Evolutionary conservation across 2,113 vertebrate genomes (phyloP).

Genomic region (Podarcis raffonei): DNA sequence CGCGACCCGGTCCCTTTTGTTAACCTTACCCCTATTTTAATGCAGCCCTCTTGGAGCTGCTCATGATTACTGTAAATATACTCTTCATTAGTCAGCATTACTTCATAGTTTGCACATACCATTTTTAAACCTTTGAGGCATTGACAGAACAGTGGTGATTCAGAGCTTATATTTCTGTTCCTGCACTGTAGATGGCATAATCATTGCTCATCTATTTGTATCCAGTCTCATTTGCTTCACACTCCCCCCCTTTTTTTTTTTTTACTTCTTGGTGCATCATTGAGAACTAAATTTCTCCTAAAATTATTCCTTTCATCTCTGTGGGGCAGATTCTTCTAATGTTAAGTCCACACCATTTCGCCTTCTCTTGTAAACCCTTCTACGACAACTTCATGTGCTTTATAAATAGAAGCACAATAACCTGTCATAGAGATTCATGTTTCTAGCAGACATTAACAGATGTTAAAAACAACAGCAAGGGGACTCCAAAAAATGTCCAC

Average conservation of each 20-base stretch:
- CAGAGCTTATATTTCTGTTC: slow-evolving; percentile 4
- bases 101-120: neutral
- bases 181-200: neutral
- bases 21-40: neutral
- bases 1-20: no score
- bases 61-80: neutral
- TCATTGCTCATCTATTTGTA: slow-evolving; percentile 1
- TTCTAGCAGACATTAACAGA: neutral
- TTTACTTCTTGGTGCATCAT: neutral
- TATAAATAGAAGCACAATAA: neutral
- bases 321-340: neutral
- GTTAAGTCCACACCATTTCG: neutral
- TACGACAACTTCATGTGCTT: neutral
- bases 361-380: neutral
- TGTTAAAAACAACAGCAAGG: neutral
- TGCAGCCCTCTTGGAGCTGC: neutral
- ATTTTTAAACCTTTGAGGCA: neutral
- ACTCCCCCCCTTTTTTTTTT: no score
- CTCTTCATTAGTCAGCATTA: slow-evolving; percentile 8
- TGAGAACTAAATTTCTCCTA: neutral
- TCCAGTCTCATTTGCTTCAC: neutral
- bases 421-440: neutral
- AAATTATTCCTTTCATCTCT: neutral
- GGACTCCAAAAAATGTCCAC: neutral
- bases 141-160: slow-evolving; percentile 6